Evolutionary conservation across 2,113 vertebrate genomes (phyloP), one percentile per base, ranked within the genome.

Genomic region (Xiphorhynchus elegans): DNA sequence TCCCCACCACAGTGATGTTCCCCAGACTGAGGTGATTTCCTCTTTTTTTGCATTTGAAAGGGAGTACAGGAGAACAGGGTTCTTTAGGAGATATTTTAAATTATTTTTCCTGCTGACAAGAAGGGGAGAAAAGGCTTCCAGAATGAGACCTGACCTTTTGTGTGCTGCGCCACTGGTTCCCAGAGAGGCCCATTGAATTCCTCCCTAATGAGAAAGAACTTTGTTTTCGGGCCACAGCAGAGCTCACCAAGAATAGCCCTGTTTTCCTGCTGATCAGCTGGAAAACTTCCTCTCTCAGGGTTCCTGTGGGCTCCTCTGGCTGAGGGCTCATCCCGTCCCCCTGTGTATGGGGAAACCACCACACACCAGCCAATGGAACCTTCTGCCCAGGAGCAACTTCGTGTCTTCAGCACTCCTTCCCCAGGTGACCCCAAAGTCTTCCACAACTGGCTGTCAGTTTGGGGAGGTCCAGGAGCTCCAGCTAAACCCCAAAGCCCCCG

Each of bases 151-250:
- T 88, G 92, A 90, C 87, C 88, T 94, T 94, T 90, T 47, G 50
- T 0, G 1, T 70, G 78, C 68, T 0, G 5, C 0, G 0, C 39
- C 11, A 14, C 52, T 1, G 5, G 77, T 60, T 95, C 72, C 81
- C 90, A 74, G 84, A 2, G 37, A 70, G 79, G 83, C 75, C 59
- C 1, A 0, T 52, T 5, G 8, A 91, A 89, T 95, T 93, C 93
- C 66, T 96, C 75, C 85, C 83, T 92, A 83, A 74, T 67, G 91
- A 96, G 82, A 74, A 94, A 86, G 58, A 92, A 87, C 82, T 87
- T 95, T 88, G 75, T 67, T 88, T 93, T 70, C 64, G 44, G 0
- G 0, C 55, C 5, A 7, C 6, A 2, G 46, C 7, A 0, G 14
- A 84, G 78, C 42, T 90, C 50, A 37, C 67, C 0, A 13, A 90